A percentile compares a stretch with the other conserved stretches of the same genome.
Evolutionary conservation across 1,140 invertebrate genomes (phyloP).

Genomic region (Bombus pyrosoma): DNA sequence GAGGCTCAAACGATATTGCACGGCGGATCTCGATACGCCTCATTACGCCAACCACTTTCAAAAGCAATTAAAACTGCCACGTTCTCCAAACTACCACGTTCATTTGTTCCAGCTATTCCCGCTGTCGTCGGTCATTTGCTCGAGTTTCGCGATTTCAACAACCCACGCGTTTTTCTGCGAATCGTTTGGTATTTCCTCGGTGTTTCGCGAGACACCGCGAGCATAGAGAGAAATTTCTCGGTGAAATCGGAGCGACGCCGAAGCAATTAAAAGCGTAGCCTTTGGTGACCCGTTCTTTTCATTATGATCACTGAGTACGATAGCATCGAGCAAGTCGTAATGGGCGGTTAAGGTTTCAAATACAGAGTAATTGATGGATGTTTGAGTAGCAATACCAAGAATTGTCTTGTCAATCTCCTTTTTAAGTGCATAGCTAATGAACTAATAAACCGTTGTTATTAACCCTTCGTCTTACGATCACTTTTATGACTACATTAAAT

Average conservation of each 20-base stretch:
- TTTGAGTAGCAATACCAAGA: too few species aligned
- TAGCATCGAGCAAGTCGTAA: not conserved
- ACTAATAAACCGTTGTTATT: too few species aligned
- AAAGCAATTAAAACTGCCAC: conserved; percentile 65
- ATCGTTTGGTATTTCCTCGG: not conserved
- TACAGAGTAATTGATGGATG: too few species aligned
- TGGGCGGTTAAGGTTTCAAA: too few species aligned
- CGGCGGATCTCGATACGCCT: conserved; percentile 45
- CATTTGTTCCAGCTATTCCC: not conserved
- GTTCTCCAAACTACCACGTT: not conserved
- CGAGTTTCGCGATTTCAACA: not conserved
- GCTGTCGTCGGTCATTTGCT: not conserved
- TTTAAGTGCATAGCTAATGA: too few species aligned
- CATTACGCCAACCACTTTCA: conserved; percentile 63
- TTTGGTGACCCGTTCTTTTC: not conserved
- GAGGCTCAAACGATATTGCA: conserved; percentile 52
- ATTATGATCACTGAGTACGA: not conserved
- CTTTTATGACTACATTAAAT: too few species aligned
- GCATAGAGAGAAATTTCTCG: conserved; percentile 6
- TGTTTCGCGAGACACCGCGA: not conserved
- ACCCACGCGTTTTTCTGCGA: not conserved
- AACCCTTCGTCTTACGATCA: too few species aligned
- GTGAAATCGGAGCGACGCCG: conserved; percentile 17
- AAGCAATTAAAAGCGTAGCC: conserved; percentile 19
- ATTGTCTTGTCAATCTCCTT: too few species aligned